Percentiles rank a stretch among this genome's conserved stretches.
phyloP scores from a whole-genome alignment of 2,888 invertebrate species.

The Rapana venosa region DNA sequence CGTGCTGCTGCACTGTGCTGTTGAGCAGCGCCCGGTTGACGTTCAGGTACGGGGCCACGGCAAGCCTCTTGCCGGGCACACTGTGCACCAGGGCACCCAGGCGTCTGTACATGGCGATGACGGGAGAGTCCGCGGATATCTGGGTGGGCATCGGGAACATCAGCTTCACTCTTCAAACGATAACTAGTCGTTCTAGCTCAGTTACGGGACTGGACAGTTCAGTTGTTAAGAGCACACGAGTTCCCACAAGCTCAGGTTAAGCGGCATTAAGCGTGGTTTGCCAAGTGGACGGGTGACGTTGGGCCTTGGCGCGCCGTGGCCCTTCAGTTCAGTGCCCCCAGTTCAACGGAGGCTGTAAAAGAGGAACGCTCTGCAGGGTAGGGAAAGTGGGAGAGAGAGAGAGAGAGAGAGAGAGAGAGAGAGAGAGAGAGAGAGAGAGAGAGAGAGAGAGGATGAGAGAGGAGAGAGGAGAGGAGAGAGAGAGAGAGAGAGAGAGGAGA shows the following conservation, averaged over 20 bases:
- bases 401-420: neutral
- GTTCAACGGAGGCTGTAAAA: too few relatives aligned
- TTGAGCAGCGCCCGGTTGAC: constrained; percentile 49
- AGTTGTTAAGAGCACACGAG: too few relatives aligned
- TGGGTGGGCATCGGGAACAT: constrained; percentile 3
- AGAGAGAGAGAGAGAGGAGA: neutral
- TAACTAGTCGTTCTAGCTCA: too few relatives aligned
- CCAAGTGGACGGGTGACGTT: too few relatives aligned
- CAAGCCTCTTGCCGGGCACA: constrained; percentile 46
- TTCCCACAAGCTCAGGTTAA: too few relatives aligned
- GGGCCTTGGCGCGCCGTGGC: too few relatives aligned
- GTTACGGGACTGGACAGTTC: too few relatives aligned
- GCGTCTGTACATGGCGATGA: constrained; percentile 46
- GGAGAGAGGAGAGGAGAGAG: neutral
- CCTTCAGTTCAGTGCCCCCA: too few relatives aligned
- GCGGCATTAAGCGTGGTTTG: too few relatives aligned
- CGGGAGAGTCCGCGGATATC: constrained; percentile 31
- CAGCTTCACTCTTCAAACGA: too few relatives aligned
- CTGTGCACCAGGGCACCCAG: constrained; percentile 45
- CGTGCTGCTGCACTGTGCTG: constrained; percentile 56
- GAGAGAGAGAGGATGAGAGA: neutral
- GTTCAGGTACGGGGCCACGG: constrained; percentile 53
- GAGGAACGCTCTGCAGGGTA: too few relatives aligned
- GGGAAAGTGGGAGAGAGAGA: neutral
- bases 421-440: constrained; percentile 29